These are phyloP conservation scores for Paralvinella palmiformis DNA, from an alignment of 1,140 invertebrate genomes.

Conservation along the genomic window DNA sequence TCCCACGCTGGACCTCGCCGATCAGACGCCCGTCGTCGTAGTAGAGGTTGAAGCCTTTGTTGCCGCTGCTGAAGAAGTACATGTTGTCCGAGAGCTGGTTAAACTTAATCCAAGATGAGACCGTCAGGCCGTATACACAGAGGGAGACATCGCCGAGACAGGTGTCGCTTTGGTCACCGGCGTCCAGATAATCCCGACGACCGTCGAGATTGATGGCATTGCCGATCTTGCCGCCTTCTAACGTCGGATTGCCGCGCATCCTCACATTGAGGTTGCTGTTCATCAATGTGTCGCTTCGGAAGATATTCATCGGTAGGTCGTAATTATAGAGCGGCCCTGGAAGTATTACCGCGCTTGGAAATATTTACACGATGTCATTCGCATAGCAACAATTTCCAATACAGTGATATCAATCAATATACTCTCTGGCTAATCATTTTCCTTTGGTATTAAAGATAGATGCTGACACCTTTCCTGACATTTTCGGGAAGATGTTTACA, in stretches of 20 bases:
- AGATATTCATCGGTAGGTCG: slow-evolving; percentile 35
- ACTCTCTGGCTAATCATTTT: no score
- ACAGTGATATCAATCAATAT: no score
- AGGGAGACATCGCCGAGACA: slow-evolving; percentile 35
- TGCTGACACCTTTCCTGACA: no score
- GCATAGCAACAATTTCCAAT: no score
- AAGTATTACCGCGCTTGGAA: neutral
- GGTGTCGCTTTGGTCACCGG: slow-evolving; percentile 27
- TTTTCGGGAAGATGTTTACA: no score
- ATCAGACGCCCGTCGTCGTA: slow-evolving; percentile 27
- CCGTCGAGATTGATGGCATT: slow-evolving; percentile 31
- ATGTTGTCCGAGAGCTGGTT: slow-evolving; percentile 23
- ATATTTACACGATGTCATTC: no score
- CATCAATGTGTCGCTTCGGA: slow-evolving; percentile 24
- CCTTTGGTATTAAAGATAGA: no score
- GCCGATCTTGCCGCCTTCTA: slow-evolving; percentile 29
- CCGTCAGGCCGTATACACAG: slow-evolving; percentile 40
- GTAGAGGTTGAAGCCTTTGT: slow-evolving; percentile 31
- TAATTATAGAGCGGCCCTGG: slow-evolving; percentile 37
- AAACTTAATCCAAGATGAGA: slow-evolving; percentile 39
- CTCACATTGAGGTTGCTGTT: slow-evolving; percentile 22
- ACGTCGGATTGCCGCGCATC: slow-evolving; percentile 24
- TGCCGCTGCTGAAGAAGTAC: slow-evolving; percentile 25
- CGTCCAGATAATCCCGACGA: slow-evolving; percentile 32
- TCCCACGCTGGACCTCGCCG: slow-evolving; percentile 27